These are phyloP conservation scores for Atherinosoma microstoma DNA, from an alignment of 2,797 vertebrate genomes.

Conservation along the genomic window DNA sequence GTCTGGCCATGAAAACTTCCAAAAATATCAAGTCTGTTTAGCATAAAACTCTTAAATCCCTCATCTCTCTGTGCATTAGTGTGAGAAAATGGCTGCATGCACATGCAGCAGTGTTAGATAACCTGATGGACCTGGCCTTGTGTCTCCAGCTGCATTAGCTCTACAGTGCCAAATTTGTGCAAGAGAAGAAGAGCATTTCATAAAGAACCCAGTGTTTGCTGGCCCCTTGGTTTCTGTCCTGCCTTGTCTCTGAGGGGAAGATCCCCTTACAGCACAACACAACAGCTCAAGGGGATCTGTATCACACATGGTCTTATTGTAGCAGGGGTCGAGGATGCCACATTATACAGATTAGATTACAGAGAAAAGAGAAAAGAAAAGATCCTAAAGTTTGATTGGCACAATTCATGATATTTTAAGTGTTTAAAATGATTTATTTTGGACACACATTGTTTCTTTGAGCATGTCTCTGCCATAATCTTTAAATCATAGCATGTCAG, in stretches of 20 bases:
- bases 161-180: slow-evolving; percentile 12
- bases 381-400: slow-evolving; percentile 38
- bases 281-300: slow-evolving; percentile 52
- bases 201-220: slow-evolving; percentile 70
- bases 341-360: slow-evolving; percentile 55
- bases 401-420: slow-evolving; percentile 17
- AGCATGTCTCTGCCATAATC: not conserved
- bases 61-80: slow-evolving; percentile 5
- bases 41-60: slow-evolving; percentile 23
- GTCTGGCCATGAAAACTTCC: slow-evolving; percentile 16
- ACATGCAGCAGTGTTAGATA: slow-evolving; percentile 47
- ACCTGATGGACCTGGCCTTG: slow-evolving; percentile 25
- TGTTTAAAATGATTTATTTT: slow-evolving; percentile 9
- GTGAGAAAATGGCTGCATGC: slow-evolving; percentile 15
- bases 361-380: slow-evolving; percentile 10
- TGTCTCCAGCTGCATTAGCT: slow-evolving; percentile 39
- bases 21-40: slow-evolving; percentile 44
- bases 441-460: slow-evolving; percentile 11
- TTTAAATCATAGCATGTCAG: slow-evolving; percentile 1
- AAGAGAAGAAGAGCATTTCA: slow-evolving; percentile 47
- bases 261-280: slow-evolving; percentile 65
- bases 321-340: slow-evolving; percentile 38
- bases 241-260: slow-evolving; percentile 46
- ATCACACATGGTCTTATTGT: slow-evolving; percentile 51
- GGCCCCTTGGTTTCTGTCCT: slow-evolving; percentile 42